Evolutionary conservation across 2,797 vertebrate species (phyloP).

Genomic region (Epinephelus malabaricus): DNA sequence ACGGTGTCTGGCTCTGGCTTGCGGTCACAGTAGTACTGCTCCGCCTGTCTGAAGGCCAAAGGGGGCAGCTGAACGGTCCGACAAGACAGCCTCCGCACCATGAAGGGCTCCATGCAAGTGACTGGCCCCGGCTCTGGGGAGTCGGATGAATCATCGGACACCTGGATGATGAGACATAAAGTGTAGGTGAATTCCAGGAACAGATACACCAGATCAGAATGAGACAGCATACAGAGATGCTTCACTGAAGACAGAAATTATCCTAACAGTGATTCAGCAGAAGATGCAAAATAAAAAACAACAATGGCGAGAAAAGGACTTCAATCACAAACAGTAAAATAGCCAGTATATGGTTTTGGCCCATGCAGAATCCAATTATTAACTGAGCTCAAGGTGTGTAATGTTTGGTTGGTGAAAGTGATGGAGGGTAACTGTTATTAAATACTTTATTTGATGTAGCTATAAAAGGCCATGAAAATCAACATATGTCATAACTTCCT

Average conservation of each 20-base stretch:
- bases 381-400: neutral
- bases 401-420: neutral
- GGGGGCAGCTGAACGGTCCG: slow-evolving; percentile 93
- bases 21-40: slow-evolving; percentile 91
- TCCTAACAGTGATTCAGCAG: neutral
- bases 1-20: slow-evolving; percentile 87
- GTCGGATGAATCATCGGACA: slow-evolving; percentile 88
- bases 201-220: neutral
- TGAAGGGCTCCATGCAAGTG: slow-evolving; percentile 90
- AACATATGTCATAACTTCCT: neutral
- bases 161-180: slow-evolving; percentile 76
- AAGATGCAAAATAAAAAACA: neutral
- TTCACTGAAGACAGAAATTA: neutral
- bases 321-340: neutral
- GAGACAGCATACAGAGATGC: neutral
- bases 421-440: neutral
- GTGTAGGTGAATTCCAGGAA: slow-evolving; percentile 4
- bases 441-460: neutral
- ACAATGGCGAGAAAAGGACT: neutral
- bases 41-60: slow-evolving; percentile 93
- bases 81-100: slow-evolving; percentile 91
- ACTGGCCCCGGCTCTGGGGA: slow-evolving; percentile 87
- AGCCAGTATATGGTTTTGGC: neutral
- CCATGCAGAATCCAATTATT: neutral
- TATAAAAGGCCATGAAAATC: slow-evolving; percentile 1